phyloP scores from a whole-genome alignment of 2,113 vertebrate genomes.

The Micronycteris hirsuta region DNA sequence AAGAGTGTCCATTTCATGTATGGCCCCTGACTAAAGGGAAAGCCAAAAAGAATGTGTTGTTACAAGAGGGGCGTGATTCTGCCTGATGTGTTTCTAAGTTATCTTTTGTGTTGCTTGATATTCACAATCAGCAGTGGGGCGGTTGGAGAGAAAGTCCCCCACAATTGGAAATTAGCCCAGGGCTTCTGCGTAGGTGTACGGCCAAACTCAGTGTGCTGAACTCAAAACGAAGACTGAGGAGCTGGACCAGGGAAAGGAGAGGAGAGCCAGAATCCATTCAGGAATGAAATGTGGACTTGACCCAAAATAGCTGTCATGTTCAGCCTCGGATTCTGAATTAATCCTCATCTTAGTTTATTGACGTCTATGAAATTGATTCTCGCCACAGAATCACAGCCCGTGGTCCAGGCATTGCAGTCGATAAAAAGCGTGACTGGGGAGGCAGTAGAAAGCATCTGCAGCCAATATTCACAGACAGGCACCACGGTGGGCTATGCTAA shows the following conservation, averaged over 20 bases:
- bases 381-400: constrained; percentile 28
- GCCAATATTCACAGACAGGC: not conserved
- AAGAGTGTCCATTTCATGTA: constrained; percentile 9
- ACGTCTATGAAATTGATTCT: constrained; percentile 70
- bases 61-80: not conserved
- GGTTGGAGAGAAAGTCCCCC: not conserved
- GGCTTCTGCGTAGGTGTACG: not conserved
- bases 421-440: constrained; percentile 48
- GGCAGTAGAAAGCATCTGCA: not conserved
- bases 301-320: constrained; percentile 54
- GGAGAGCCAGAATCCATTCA: constrained; percentile 49
- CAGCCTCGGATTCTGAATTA: constrained; percentile 52
- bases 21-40: not conserved
- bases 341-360: constrained; percentile 62
- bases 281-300: constrained; percentile 52
- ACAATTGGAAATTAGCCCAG: not conserved
- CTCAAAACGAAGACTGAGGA: constrained; percentile 28
- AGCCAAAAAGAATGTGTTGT: not conserved
- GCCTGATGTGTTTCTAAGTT: constrained; percentile 7
- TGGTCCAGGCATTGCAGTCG: not conserved
- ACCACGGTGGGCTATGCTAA: not conserved
- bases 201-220: not conserved
- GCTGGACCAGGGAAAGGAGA: not conserved
- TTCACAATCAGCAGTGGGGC: not conserved
- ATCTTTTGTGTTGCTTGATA: constrained; percentile 4